A percentile compares a stretch with the other conserved stretches of the same genome.
Evolutionary conservation across 2,797 vertebrate genomes (phyloP).

Genomic region (Erpetoichthys calabaricus): DNA sequence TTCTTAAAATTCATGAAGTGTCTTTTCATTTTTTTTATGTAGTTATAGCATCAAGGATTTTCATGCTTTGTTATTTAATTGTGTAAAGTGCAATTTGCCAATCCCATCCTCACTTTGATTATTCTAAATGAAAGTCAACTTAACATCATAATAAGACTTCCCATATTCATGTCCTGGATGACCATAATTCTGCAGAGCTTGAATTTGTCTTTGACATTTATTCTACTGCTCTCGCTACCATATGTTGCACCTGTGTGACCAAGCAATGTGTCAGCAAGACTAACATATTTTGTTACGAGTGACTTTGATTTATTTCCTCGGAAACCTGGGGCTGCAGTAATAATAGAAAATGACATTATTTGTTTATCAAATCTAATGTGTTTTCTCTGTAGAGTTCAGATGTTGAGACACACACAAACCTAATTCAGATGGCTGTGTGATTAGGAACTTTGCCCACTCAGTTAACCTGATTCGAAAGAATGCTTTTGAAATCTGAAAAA

Average conservation of each 20-base stretch:
- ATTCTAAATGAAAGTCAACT: too few relatives aligned
- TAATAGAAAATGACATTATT: slow-evolving; percentile 85
- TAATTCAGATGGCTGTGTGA: slow-evolving; percentile 55
- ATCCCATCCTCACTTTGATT: too few relatives aligned
- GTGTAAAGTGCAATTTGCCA: too few relatives aligned
- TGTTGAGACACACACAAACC: slow-evolving; percentile 53
- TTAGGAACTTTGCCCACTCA: slow-evolving; percentile 42
- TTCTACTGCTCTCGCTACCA: slow-evolving; percentile 27
- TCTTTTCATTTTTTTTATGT: too few relatives aligned
- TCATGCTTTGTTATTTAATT: not conserved
- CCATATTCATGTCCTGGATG: not conserved
- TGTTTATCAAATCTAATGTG: slow-evolving; percentile 74
- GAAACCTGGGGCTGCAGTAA: slow-evolving; percentile 73
- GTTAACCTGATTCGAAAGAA: slow-evolving; percentile 36
- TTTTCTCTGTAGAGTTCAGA: slow-evolving; percentile 57
- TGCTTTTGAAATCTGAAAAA: slow-evolving; percentile 31
- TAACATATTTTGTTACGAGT: slow-evolving; percentile 44
- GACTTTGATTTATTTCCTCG: slow-evolving; percentile 87
- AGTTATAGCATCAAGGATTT: not conserved
- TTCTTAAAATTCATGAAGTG: not conserved
- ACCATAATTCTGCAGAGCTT: not conserved
- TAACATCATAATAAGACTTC: too few relatives aligned
- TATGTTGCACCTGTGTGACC: slow-evolving; percentile 50
- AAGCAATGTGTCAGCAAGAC: slow-evolving; percentile 38
- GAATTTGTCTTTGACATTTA: not conserved